These are phyloP conservation scores for Phalacrocorax brasilianus DNA, from an alignment of 2,113 vertebrate genomes.

Conservation along the genomic window DNA sequence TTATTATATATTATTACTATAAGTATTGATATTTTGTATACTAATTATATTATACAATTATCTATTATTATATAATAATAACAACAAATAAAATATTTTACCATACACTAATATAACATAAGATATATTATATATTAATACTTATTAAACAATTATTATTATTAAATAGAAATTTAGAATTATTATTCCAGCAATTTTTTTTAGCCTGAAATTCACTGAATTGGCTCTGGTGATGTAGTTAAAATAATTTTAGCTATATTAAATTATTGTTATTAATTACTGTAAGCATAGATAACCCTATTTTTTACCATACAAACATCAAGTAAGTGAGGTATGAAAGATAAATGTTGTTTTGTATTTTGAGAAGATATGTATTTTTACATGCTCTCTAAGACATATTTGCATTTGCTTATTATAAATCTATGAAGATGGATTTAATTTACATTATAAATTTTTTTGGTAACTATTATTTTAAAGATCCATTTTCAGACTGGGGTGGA, in stretches of 20 bases:
- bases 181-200: background rate
- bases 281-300: background rate
- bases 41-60: too few relatives aligned
- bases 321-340: background rate
- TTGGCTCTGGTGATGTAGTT: background rate
- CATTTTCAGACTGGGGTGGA: accelerated
- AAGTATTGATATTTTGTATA: too few relatives aligned
- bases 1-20: too few relatives aligned
- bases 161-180: too few relatives aligned
- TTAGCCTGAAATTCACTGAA: background rate
- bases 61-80: too few relatives aligned
- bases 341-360: background rate
- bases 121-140: too few relatives aligned
- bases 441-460: accelerated
- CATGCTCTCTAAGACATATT: accelerated
- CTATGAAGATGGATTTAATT: background rate
- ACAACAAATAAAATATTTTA: too few relatives aligned
- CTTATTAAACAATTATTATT: too few relatives aligned
- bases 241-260: background rate
- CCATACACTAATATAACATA: too few relatives aligned
- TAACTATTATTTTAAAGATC: background rate
- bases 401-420: background rate
- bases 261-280: background rate
- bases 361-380: background rate
- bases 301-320: background rate